A percentile compares a stretch with the other conserved stretches of the same genome.
Conservation (phyloP, 2,888 invertebrate genomes). For the Rotaria sp. region DNA sequence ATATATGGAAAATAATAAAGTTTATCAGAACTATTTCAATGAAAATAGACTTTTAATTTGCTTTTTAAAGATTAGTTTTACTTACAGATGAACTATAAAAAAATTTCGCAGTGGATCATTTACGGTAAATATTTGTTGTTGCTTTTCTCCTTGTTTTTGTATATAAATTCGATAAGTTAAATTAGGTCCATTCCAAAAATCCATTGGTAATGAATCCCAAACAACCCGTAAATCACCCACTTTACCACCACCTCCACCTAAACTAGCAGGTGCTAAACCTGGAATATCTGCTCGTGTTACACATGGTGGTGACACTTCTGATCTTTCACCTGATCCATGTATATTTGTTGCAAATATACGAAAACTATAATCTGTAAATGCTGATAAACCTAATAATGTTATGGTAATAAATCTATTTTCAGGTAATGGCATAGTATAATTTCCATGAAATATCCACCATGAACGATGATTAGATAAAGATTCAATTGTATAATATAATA, state of each 20-base stretch:
- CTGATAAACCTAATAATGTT: conserved; percentile 28
- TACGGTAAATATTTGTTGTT: not conserved
- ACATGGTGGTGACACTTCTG: conserved; percentile 32
- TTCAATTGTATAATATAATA: conserved; percentile 38
- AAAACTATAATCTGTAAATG: conserved; percentile 40
- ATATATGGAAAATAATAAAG: conserved; percentile 32
- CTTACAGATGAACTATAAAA: not conserved
- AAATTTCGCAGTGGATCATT: conserved; percentile 11
- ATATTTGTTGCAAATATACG: conserved; percentile 33
- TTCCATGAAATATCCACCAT: conserved; percentile 30
- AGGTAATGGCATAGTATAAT: conserved; percentile 31
- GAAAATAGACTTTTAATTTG: not conserved
- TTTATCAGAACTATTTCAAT: conserved; percentile 12
- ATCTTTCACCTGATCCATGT: conserved; percentile 32
- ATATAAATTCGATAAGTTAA: conserved; percentile 36
- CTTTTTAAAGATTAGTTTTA: not conserved
- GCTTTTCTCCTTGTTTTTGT: conserved; percentile 30
- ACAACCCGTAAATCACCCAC: conserved; percentile 35
- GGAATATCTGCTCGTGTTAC: conserved; percentile 36
- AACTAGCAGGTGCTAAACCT: conserved; percentile 9
- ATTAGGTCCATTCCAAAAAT: conserved; percentile 38
- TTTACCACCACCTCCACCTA: conserved; percentile 40
- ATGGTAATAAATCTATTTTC: not conserved
- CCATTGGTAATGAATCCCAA: conserved; percentile 37
- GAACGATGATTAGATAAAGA: conserved; percentile 31